Percentiles rank a stretch among this genome's conserved stretches.
These are phyloP conservation scores for Matsumurasca onukii DNA, from an alignment of 1,140 invertebrate genomes.

Conservation along the genomic window DNA sequence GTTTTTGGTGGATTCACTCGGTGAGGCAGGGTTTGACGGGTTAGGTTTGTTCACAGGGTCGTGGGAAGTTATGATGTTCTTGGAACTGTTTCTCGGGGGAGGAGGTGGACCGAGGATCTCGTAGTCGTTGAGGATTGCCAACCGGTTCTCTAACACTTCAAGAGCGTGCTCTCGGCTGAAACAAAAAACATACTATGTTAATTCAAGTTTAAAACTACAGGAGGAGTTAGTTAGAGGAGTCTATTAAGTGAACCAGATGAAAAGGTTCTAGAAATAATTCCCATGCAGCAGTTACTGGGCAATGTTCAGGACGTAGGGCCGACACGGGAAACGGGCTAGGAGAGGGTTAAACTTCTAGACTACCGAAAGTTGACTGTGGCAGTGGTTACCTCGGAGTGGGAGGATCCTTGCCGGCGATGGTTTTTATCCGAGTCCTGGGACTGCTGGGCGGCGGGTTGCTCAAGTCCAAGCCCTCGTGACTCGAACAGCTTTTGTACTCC, in stretches of 20 bases:
- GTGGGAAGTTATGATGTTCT: background rate
- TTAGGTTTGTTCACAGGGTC: background rate
- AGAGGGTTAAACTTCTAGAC: no score
- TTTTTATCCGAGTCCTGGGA: slow-evolving; percentile 65
- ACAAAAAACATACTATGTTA: slow-evolving; percentile 23
- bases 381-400: background rate
- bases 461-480: background rate
- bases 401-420: slow-evolving; percentile 40
- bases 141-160: slow-evolving; percentile 52
- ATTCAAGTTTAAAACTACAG: no score
- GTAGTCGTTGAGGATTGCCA: slow-evolving; percentile 51
- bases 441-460: slow-evolving; percentile 43
- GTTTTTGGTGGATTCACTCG: background rate
- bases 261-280: no score
- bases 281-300: no score
- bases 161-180: slow-evolving; percentile 39
- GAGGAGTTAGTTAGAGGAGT: no score
- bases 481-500: background rate
- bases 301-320: no score
- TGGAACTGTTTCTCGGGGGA: slow-evolving; percentile 17
- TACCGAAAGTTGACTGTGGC: no score
- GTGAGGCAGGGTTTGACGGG: background rate
- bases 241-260: no score
- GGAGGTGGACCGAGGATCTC: slow-evolving; percentile 47
- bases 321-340: no score